Conservation (phyloP, 1,140 invertebrate species). For the Procambarus clarkii region DNA sequence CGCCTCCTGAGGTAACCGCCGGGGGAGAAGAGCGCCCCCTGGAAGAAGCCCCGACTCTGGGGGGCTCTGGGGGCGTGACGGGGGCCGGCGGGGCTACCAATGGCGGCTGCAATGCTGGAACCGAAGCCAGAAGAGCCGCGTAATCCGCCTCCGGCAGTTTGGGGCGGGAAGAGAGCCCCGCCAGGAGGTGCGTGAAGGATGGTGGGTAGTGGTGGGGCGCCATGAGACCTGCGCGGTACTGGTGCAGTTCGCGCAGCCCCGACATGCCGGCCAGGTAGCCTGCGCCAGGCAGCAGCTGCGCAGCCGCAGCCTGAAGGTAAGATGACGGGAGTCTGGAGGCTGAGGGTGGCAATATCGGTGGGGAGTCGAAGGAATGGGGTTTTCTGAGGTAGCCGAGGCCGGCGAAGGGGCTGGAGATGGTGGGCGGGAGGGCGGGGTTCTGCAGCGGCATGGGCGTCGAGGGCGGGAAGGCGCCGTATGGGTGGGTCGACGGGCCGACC, state of each 20-base stretch:
- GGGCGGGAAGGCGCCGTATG: conserved; percentile 54
- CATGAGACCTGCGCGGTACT: conserved; percentile 62
- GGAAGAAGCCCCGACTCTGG: not conserved
- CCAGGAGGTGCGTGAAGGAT: conserved; percentile 63
- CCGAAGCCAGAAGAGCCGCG: conserved; percentile 45
- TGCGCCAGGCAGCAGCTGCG: conserved; percentile 65
- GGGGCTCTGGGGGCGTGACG: conserved; percentile 24
- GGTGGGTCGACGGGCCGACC: conserved; percentile 50
- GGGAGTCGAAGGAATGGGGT: conserved; percentile 43
- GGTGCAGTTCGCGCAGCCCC: conserved; percentile 53
- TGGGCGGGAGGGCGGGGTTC: conserved; percentile 54
- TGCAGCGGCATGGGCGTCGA: conserved; percentile 46
- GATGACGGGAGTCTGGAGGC: conserved; percentile 62
- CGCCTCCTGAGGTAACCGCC: conserved; percentile 24
- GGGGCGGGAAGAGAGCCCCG: conserved; percentile 62
- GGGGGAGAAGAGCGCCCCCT: conserved; percentile 33
- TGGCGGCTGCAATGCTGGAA: conserved; percentile 42
- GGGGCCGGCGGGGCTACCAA: conserved; percentile 43
- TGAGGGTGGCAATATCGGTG: conserved; percentile 58
- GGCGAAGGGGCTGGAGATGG: conserved; percentile 62
- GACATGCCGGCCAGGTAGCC: conserved; percentile 69
- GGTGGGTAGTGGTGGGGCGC: conserved; percentile 62
- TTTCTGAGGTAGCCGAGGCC: conserved; percentile 62
- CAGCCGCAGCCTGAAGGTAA: conserved; percentile 65
- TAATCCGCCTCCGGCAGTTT: conserved; percentile 63